Percentiles rank a stretch among this genome's conserved stretches.
Conservation (phyloP, 2,113 vertebrate genomes). For the Platanista minor region DNA sequence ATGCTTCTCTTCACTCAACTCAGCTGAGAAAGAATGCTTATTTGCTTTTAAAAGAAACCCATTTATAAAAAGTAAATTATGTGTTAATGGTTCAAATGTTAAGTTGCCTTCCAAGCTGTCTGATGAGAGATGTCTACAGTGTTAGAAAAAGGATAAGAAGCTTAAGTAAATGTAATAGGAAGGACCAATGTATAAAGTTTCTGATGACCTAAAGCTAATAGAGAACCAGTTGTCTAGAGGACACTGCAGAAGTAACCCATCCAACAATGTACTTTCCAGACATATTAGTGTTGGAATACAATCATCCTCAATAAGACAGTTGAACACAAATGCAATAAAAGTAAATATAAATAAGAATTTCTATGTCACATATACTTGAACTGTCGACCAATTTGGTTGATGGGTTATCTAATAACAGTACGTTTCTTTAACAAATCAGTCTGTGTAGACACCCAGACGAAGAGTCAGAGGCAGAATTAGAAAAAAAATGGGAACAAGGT, state of each 20-base stretch:
- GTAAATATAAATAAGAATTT: neutral
- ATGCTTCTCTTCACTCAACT: neutral
- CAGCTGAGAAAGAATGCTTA: neutral
- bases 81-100: neutral
- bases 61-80: neutral
- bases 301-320: neutral
- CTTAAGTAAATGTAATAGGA: slow-evolving; percentile 1
- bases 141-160: neutral
- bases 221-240: neutral
- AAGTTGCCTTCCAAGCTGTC: neutral
- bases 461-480: neutral
- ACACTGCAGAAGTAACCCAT: neutral
- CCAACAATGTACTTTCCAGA: neutral
- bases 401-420: neutral
- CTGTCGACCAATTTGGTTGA: neutral
- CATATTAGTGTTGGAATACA: neutral
- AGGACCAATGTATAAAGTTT: neutral
- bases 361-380: neutral
- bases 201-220: neutral
- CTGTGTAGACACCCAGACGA: neutral
- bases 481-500: neutral
- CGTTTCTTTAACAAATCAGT: neutral
- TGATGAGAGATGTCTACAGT: neutral
- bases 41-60: neutral
- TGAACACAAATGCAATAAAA: neutral